Evolutionary conservation across 2,888 invertebrate species (phyloP), one percentile per base, ranked within the genome.

Genomic region (Tiphia femorata): DNA sequence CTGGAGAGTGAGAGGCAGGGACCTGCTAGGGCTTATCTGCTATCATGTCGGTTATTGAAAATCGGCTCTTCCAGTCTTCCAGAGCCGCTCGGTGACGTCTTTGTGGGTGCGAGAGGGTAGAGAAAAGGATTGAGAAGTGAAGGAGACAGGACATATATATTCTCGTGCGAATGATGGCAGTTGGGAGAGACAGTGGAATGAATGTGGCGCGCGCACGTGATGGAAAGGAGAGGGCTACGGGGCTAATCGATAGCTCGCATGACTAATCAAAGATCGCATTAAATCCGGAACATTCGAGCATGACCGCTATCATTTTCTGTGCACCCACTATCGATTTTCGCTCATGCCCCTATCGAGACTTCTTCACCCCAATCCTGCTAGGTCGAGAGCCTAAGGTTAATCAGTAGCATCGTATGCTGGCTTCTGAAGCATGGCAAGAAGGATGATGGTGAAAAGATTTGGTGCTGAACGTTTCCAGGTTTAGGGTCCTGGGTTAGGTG

Each of bases 21-120:
- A 56, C 40, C 49, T 43, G 8, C 19, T 23, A 16, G 20, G 47
- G 61, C 58, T 68, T 68, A 68, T 65, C 69, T 52, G 46, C 47
- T 53, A 63, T 68, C 63, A 61, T 42, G 58, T 56, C 60, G 69
- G 46, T 69, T 68, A 65, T 69, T 63, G 69, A 68, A 68, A 63
- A 68, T 63, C 59, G 57, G 20, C 49, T 51, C 35, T 41, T 51
- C 46, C 29, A 12, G 7, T 16, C 12, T 16, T 23, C 33, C 4
- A 3, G 3, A 29, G 42, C 25, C 42, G 29, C 27, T 8, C 19
- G 16, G 37, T 12, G 10, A 19, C 43, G 12, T 29, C 27, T 20
- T 3, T 16, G 33, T n/a, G 27, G 4, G 27, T 30, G 30, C 5
- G 14, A 5, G 12, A 16, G 29, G 14, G 23, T 33, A n/a, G 41